Percentiles rank a stretch among this genome's conserved stretches.
phyloP scores from a whole-genome alignment of 2,113 vertebrate species.

The Fulmarus glacialis region DNA sequence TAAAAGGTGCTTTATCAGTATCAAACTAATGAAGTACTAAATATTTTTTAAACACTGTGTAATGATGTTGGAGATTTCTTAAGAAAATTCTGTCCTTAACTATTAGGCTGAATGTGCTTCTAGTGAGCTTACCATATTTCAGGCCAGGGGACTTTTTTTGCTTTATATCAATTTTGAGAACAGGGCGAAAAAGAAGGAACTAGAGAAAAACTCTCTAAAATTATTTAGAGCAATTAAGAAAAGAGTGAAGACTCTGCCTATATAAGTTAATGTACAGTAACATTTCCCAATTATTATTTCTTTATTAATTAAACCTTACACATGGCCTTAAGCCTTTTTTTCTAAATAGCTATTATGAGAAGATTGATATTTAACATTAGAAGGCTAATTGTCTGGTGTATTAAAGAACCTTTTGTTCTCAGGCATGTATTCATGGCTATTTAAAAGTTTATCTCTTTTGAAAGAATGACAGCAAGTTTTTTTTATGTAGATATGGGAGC shows the following conservation, averaged over 20 bases:
- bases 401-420: neutral
- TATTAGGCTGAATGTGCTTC: neutral
- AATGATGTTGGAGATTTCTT: neutral
- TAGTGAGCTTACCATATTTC: neutral
- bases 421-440: neutral
- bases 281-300: neutral
- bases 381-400: neutral
- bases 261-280: neutral
- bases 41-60: neutral
- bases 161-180: neutral
- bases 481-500: neutral
- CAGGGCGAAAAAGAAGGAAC: neutral
- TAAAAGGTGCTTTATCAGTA: neutral
- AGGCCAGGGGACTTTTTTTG: accelerated
- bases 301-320: neutral
- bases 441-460: neutral
- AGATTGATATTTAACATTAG: neutral
- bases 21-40: neutral
- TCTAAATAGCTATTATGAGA: neutral
- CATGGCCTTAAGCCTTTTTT: neutral
- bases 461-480: neutral
- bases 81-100: neutral
- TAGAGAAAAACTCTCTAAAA: neutral
- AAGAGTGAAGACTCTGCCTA: neutral
- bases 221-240: neutral